Percentiles rank a stretch among this genome's conserved stretches.
These are phyloP conservation scores for Stegodyphus mimosarum DNA, from an alignment of 1,140 invertebrate genomes.

Conservation along the genomic window DNA sequence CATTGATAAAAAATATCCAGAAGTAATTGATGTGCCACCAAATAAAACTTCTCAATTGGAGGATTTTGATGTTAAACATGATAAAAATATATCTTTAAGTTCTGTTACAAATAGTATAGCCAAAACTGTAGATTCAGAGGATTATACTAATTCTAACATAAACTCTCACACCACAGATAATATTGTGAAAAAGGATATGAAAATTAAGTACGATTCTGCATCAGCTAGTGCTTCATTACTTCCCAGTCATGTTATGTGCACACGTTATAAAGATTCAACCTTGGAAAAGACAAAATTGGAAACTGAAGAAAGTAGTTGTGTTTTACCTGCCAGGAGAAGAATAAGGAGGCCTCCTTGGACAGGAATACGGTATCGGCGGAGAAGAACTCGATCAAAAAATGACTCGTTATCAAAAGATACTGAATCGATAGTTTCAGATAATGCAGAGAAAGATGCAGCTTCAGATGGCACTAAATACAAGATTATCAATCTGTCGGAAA, in stretches of 20 bases:
- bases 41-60: too few species aligned
- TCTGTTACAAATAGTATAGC: too few species aligned
- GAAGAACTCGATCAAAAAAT: slow-evolving; percentile 52
- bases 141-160: too few species aligned
- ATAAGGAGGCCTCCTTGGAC: slow-evolving; percentile 34
- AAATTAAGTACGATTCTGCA: too few species aligned
- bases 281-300: slow-evolving; percentile 8
- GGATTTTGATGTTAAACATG: too few species aligned
- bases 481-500: background rate
- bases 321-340: slow-evolving; percentile 19
- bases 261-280: slow-evolving; percentile 32
- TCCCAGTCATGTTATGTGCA: slow-evolving; percentile 40
- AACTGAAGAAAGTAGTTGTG: background rate
- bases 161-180: too few species aligned
- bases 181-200: too few species aligned
- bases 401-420: slow-evolving; percentile 23
- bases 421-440: background rate
- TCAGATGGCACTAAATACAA: background rate
- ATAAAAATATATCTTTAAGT: too few species aligned
- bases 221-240: background rate
- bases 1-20: too few species aligned
- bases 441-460: background rate
- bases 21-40: too few species aligned
- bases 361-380: slow-evolving; percentile 12
- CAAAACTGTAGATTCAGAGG: too few species aligned